phyloP scores from a whole-genome alignment of 2,888 invertebrate genomes.

The Parascotia fuliginaria region DNA sequence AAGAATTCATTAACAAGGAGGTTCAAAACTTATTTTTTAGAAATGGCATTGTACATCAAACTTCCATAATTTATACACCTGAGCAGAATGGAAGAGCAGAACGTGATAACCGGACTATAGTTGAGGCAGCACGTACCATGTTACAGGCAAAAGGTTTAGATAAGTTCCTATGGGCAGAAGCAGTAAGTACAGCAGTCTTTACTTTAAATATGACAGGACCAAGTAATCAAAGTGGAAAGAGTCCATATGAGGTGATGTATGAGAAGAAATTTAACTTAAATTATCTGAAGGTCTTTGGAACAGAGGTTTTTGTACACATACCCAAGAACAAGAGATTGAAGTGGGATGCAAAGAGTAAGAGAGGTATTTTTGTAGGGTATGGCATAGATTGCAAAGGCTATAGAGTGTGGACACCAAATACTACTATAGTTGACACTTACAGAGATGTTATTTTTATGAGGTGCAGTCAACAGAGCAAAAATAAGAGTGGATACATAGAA shows the following conservation, averaged over 20 bases:
- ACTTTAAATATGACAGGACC: slow-evolving; percentile 11
- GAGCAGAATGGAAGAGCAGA: slow-evolving; percentile 10
- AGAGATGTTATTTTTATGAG: background rate
- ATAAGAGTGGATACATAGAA: too few species aligned
- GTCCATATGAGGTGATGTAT: slow-evolving; percentile 16
- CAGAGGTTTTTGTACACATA: background rate
- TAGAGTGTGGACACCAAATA: background rate
- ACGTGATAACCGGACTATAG: slow-evolving; percentile 9
- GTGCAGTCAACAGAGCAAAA: too few species aligned
- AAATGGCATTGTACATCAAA: slow-evolving; percentile 7
- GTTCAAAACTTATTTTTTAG: slow-evolving; percentile 1
- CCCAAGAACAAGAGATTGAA: background rate
- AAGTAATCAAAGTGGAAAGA: slow-evolving; percentile 3
- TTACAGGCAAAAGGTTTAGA: slow-evolving; percentile 4
- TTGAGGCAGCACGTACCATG: slow-evolving; percentile 17
- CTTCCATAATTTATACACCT: background rate
- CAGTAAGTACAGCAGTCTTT: background rate
- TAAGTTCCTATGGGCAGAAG: background rate
- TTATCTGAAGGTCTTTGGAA: slow-evolving; percentile 4
- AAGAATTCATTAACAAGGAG: background rate
- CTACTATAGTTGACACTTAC: background rate
- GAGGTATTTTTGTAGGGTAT: background rate
- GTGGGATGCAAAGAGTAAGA: background rate
- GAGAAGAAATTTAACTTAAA: slow-evolving; percentile 9
- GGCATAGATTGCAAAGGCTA: background rate